Conservation (phyloP, 1,140 invertebrate species). For the Leptinotarsa lineolata region DNA sequence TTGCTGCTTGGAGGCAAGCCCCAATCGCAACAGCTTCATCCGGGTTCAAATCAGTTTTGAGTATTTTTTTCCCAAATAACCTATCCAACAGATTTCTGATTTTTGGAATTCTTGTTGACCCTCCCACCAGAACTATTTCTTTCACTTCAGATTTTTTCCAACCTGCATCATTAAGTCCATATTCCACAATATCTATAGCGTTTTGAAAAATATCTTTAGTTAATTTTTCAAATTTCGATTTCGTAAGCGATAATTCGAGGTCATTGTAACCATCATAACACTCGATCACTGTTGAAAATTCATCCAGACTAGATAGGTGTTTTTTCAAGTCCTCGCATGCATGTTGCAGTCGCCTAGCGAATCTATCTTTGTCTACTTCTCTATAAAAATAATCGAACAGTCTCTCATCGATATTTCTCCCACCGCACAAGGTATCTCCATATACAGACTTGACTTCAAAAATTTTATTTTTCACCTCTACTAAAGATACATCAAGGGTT, state of each 20-base stretch:
- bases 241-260: slow-evolving; percentile 63
- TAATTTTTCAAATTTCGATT: slow-evolving; percentile 75
- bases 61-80: too few species aligned
- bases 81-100: too few species aligned
- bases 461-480: slow-evolving; percentile 76
- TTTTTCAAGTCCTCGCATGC: not conserved
- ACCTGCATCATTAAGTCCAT: slow-evolving; percentile 24
- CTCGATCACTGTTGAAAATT: slow-evolving; percentile 18
- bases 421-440: slow-evolving; percentile 65
- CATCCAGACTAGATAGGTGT: slow-evolving; percentile 18
- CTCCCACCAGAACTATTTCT: slow-evolving; percentile 47
- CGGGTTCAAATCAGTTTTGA: too few species aligned
- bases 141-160: slow-evolving; percentile 54
- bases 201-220: slow-evolving; percentile 70
- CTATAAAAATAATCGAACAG: slow-evolving; percentile 49
- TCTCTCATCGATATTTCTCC: slow-evolving; percentile 67
- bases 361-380: slow-evolving; percentile 54
- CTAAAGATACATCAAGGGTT: slow-evolving; percentile 77
- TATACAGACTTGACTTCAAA: slow-evolving; percentile 74
- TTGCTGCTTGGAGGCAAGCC: not conserved
- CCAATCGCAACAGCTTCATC: too few species aligned
- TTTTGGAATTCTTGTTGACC: too few species aligned
- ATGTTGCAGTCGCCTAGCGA: not conserved
- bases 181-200: not conserved
- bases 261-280: slow-evolving; percentile 70